Evolutionary conservation across 2,797 vertebrate species (phyloP), one percentile per base, ranked within the genome.

Genomic region (Lateolabrax maculatus): DNA sequence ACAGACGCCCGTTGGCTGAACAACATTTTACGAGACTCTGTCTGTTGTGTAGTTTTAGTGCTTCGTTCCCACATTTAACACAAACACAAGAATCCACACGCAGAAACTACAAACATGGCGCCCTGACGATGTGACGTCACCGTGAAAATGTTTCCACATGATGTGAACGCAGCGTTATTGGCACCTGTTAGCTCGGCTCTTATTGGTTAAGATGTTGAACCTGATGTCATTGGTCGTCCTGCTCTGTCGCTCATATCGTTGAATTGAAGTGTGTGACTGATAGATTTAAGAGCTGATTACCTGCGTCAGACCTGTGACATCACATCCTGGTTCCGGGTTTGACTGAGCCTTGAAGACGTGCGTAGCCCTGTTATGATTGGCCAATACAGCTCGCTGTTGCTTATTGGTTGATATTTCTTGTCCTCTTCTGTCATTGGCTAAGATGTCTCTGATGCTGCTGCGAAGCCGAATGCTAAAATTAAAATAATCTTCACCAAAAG

Each of bases 401-500:
- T 83, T 34, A 76, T 71, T 79, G 72, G 85, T 70, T 60, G 9
- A 53, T 83, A 69, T 84, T 56, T 81, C n/a, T 39, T 41, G 43
- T 75, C 75, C 53, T 81, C 60, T 29, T 48, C 77, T 86, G 71
- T 80, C 53, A 84, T 87, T 88, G 88, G 87, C 86, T 86, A 80
- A 83, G 37, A 84, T 49, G 53, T 79, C 12, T 79, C 64, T 77
- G 84, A 90, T 37, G 84, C 89, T 89, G 84, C 88, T 83, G 77
- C 62, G 46, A 79, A 63, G 58, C 64, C 12, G 43, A 79, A 76
- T 0, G 71, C 83, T 89, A 39, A 81, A 92, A 90, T 93, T 89
- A 90, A 75, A 72, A 25, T 31, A 46, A 77, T 25, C 21, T 13
- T 46, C 46, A 43, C 3, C 18, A 21, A 21, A 57, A 18, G 3